Percentiles rank a stretch among this genome's conserved stretches.
Evolutionary conservation across 2,888 invertebrate species (phyloP).

Genomic region (Crossocerus cetratus): DNA sequence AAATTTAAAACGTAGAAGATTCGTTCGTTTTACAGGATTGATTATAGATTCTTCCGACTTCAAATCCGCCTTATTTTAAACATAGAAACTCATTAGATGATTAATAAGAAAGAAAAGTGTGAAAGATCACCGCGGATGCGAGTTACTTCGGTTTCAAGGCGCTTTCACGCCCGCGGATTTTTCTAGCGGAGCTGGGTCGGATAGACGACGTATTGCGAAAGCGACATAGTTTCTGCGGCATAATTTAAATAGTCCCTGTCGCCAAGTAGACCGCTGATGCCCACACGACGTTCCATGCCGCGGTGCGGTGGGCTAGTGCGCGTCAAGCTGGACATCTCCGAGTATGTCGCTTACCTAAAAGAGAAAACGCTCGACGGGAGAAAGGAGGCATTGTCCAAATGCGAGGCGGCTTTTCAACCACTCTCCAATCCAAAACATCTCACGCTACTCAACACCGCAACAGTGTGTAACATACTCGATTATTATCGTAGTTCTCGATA

Average conservation of each 20-base stretch:
- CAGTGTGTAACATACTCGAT: too few relatives aligned
- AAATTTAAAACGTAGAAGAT: too few relatives aligned
- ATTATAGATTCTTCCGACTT: too few relatives aligned
- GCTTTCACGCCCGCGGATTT: constrained; percentile 51
- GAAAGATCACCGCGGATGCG: background rate
- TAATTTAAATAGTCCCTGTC: constrained; percentile 57
- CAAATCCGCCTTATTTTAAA: too few relatives aligned
- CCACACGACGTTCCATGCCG: constrained; percentile 19
- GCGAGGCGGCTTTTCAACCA: constrained; percentile 24
- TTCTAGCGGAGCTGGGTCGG: constrained; percentile 39
- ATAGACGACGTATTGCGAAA: constrained; percentile 61
- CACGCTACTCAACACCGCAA: too few relatives aligned
- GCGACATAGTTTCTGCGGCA: constrained; percentile 58
- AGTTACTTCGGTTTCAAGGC: constrained; percentile 36
- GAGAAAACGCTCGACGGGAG: constrained; percentile 45
- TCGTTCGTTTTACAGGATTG: too few relatives aligned
- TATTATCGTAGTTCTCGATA: too few relatives aligned
- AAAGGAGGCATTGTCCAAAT: constrained; percentile 48
- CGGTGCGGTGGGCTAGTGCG: constrained; percentile 4
- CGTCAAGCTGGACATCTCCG: background rate
- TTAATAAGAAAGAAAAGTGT: background rate
- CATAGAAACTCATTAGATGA: too few relatives aligned
- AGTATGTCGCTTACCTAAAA: constrained; percentile 28
- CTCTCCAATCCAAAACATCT: background rate
- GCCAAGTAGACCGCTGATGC: constrained; percentile 47